A percentile compares a stretch with the other conserved stretches of the same genome.
phyloP scores from a whole-genome alignment of 2,888 invertebrate species.

The Orgyia antiqua region DNA sequence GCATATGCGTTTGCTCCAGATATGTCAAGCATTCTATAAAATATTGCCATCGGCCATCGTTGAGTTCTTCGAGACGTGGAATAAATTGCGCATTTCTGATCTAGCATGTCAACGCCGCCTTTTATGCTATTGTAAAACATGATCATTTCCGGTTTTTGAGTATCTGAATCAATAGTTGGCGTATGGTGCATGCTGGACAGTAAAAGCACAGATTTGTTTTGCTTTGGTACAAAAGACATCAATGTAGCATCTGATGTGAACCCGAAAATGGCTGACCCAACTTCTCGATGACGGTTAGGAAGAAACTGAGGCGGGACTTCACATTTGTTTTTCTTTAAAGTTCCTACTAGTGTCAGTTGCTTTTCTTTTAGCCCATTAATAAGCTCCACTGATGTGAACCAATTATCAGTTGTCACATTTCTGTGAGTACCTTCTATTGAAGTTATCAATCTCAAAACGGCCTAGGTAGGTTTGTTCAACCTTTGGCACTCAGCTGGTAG shows the following conservation, averaged over 20 bases:
- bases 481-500: not conserved
- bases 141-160: constrained; percentile 2
- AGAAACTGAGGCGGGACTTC: constrained; percentile 8
- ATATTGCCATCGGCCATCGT: not conserved
- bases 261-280: constrained; percentile 1
- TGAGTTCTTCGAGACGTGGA: constrained; percentile 1
- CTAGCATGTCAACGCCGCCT: constrained; percentile 4
- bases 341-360: constrained; percentile 12
- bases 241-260: constrained; percentile 6
- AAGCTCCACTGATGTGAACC: no score
- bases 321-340: constrained; percentile 9
- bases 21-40: constrained; percentile 6
- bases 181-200: constrained; percentile 9
- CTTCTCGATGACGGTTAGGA: constrained; percentile 3
- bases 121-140: constrained; percentile 3
- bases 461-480: not conserved
- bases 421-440: not conserved
- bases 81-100: not conserved
- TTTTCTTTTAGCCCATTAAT: no score
- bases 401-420: constrained; percentile 3
- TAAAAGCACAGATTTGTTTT: constrained; percentile 6
- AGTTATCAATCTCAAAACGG: not conserved
- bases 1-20: no score
- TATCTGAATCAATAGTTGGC: constrained; percentile 1
- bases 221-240: constrained; percentile 7